Conservation (phyloP, 2,113 vertebrate species). For the Oreocharis arfaki region DNA sequence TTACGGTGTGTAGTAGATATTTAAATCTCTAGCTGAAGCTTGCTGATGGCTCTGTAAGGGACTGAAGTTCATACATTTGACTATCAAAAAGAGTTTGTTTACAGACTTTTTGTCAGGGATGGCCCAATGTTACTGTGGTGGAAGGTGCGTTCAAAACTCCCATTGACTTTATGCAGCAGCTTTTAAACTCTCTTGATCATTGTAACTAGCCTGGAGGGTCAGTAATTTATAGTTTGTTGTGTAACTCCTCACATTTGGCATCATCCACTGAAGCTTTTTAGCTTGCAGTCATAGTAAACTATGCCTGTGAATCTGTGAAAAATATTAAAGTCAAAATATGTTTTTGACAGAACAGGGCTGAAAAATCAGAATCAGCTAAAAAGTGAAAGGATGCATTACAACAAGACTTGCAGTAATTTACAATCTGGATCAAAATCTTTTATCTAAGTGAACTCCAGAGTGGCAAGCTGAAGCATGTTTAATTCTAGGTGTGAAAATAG, state of each 20-base stretch:
- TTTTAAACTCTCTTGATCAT: not conserved
- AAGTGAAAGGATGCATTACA: not conserved
- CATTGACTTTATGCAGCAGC: not conserved
- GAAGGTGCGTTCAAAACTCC: not conserved
- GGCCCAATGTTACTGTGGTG: not conserved
- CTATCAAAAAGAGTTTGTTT: not conserved
- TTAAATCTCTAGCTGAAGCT: not conserved
- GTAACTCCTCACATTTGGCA: not conserved
- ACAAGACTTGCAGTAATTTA: not conserved
- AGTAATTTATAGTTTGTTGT: not conserved
- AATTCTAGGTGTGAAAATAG: not conserved
- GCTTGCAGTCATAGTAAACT: not conserved
- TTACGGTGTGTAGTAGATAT: not conserved
- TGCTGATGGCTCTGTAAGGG: not conserved
- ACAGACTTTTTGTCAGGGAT: not conserved
- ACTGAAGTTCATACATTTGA: not conserved
- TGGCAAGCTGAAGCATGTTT: not conserved
- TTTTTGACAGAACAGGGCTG: not conserved
- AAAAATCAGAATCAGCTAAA: not conserved
- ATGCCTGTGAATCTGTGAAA: not conserved
- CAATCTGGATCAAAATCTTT: not conserved
- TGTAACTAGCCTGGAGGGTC: not conserved
- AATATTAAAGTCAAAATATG: not conserved
- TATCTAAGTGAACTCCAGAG: not conserved
- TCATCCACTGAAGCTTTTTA: not conserved